These are phyloP conservation scores for Lutjanus erythropterus DNA, from an alignment of 2,113 vertebrate species.

Conservation along the genomic window DNA sequence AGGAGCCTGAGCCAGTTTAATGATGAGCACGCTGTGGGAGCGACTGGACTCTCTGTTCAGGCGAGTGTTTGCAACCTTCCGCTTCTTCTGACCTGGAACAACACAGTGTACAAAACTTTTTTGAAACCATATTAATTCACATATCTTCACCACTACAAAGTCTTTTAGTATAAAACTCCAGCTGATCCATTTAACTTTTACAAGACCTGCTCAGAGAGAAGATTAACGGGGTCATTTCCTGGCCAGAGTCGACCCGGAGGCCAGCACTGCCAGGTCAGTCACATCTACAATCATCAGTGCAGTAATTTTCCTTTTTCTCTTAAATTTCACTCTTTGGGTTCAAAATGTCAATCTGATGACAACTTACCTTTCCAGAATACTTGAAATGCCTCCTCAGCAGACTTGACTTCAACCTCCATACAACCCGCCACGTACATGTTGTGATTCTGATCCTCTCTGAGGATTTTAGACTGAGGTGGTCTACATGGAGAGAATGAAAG, in stretches of 20 bases:
- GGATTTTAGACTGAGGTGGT: slow-evolving; percentile 93
- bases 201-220: slow-evolving; percentile 85
- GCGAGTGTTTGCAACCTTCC: slow-evolving; percentile 90
- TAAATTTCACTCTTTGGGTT: not conserved
- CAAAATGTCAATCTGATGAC: slow-evolving; percentile 2
- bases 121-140: too few relatives aligned
- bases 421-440: slow-evolving; percentile 98
- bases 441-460: slow-evolving; percentile 96
- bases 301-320: not conserved
- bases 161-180: not conserved
- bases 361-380: slow-evolving; percentile 95
- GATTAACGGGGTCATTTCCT: slow-evolving; percentile 83
- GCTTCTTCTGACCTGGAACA: slow-evolving; percentile 83
- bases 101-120: not conserved
- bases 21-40: slow-evolving; percentile 94
- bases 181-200: not conserved
- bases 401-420: slow-evolving; percentile 96
- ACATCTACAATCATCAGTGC: slow-evolving; percentile 82
- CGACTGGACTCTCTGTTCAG: slow-evolving; percentile 96
- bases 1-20: slow-evolving; percentile 95
- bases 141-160: too few relatives aligned
- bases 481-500: slow-evolving; percentile 80
- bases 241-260: slow-evolving; percentile 77
- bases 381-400: slow-evolving; percentile 95
- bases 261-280: slow-evolving; percentile 83